These are phyloP conservation scores for Agriotes lineatus DNA, from an alignment of 2,888 invertebrate species.

Conservation along the genomic window DNA sequence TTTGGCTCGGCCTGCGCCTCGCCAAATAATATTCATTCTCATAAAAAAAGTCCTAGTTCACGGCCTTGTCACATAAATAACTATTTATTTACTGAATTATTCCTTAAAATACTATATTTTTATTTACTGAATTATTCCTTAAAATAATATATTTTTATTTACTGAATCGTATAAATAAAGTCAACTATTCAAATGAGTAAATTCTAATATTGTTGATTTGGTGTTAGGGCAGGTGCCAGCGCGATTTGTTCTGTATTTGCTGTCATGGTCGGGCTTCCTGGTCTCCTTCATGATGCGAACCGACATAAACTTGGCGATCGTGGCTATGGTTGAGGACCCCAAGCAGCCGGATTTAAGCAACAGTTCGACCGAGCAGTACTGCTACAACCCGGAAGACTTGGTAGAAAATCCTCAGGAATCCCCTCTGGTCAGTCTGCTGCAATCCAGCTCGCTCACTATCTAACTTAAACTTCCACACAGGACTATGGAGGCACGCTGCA, in stretches of 20 bases:
- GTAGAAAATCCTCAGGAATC: not conserved
- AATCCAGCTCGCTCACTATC: not conserved
- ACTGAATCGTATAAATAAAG: no score
- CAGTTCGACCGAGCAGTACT: slow-evolving; percentile 57
- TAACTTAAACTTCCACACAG: slow-evolving; percentile 48
- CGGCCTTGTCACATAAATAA: no score
- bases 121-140: not conserved
- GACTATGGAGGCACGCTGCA: slow-evolving; percentile 71
- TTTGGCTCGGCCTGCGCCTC: no score
- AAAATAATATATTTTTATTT: not conserved
- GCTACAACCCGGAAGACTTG: slow-evolving; percentile 47
- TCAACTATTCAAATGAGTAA: not conserved
- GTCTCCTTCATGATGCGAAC: slow-evolving; percentile 84
- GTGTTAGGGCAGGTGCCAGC: slow-evolving; percentile 71
- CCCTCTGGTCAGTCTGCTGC: slow-evolving; percentile 51
- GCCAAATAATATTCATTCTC: no score
- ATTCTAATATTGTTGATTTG: not conserved
- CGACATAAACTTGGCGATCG: slow-evolving; percentile 79
- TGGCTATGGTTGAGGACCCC: slow-evolving; percentile 73
- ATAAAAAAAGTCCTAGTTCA: no score
- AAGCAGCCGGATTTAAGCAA: slow-evolving; percentile 51
- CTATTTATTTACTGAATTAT: no score
- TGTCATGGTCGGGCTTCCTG: slow-evolving; percentile 80
- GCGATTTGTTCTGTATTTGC: slow-evolving; percentile 76
- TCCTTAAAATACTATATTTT: no score